Base-by-base conservation (phyloP, 2,888 invertebrate species). In the Cheilosia pagana region DNA sequence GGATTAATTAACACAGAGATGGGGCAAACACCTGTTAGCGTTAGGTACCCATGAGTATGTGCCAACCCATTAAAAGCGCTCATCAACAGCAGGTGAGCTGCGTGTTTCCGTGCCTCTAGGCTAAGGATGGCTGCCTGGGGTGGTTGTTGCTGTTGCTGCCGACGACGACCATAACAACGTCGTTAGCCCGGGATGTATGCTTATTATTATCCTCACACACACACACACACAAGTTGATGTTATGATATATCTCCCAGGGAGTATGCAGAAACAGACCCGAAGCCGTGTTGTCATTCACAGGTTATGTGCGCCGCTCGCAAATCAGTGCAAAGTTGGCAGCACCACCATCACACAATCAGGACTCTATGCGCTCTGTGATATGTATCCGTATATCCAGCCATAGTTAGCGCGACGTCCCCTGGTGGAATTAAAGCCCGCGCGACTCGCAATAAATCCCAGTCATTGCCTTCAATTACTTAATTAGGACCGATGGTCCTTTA, bases 391-490 rank as follows among this genome's bases (percentile, higher is more conserved):
- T 21, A 4, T 59, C 21, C 8, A n/a, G 7, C 3, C 53, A 19
- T 67, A 25, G 74, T 57, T 50, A 50, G 41, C 35, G 3, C 12
- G 3, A 10, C 41, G 67, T 79, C 53, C 50, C 28, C n/a, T 52
- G 57, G 60, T 35, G 71, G 62, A 67, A 67, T 77, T 82, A 62
- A 76, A 57, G 57, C 65, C 50, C 50, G 77, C 31, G 43, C 55
- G 50, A 43, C 55, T 82, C 28, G 87, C 88, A 87, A 89, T 89
- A 89, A 89, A 89, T 89, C 89, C 88, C 88, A 88, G 88, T 86
- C 88, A 88, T 88, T 89, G 88, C 87, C 88, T 89, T 88, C 89
- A 89, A 89, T 89, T 89, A 89, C 89, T 89, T 89, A 89, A 89
- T 89, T 89, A 89, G 89, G 88, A 89, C 88, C 89, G 89, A 89